Percentiles rank a stretch among this genome's conserved stretches.
Evolutionary conservation across 2,113 vertebrate species (phyloP).

Genomic region (Xenopus tropicalis): DNA sequence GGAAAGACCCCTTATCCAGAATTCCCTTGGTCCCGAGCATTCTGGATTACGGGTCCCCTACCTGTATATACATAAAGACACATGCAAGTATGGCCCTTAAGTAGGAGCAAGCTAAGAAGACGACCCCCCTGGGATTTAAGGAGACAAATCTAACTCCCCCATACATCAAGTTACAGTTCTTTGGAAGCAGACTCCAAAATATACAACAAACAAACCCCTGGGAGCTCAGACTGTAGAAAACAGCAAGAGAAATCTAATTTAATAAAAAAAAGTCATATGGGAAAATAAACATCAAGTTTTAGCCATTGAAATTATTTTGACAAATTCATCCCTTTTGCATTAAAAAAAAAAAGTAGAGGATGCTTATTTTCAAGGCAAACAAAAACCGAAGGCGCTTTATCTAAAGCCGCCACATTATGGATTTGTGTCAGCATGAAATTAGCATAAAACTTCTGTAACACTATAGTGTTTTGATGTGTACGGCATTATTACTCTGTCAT

Average conservation of each 20-base stretch:
- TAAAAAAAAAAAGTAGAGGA: conserved; percentile 14
- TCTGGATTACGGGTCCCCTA: no score
- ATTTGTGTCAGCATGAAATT: conserved; percentile 44
- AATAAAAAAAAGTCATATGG: neutral
- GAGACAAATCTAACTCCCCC: no score
- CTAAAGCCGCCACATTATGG: conserved; percentile 44
- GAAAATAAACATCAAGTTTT: conserved; percentile 20
- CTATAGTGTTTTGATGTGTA: conserved; percentile 35
- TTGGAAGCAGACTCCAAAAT: no score
- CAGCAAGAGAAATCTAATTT: conserved; percentile 44
- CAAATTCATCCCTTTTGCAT: conserved; percentile 32
- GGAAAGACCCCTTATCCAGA: no score
- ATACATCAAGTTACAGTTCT: no score
- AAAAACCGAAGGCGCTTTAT: conserved; percentile 30
- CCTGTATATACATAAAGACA: no score
- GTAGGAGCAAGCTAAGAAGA: no score
- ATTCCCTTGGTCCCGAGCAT: no score
- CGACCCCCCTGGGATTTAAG: no score
- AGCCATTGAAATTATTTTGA: conserved; percentile 36
- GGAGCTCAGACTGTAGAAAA: no score
- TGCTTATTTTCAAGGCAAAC: conserved; percentile 25
- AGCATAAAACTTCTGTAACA: conserved; percentile 39
- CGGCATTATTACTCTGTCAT: conserved; percentile 34
- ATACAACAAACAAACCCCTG: no score
- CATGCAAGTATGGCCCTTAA: no score